A percentile compares a stretch with the other conserved stretches of the same genome.
Evolutionary conservation across 37 sponge, comb jelly and placozoan species (phyloP).

Genomic region (Cliona cf. orientalis): DNA sequence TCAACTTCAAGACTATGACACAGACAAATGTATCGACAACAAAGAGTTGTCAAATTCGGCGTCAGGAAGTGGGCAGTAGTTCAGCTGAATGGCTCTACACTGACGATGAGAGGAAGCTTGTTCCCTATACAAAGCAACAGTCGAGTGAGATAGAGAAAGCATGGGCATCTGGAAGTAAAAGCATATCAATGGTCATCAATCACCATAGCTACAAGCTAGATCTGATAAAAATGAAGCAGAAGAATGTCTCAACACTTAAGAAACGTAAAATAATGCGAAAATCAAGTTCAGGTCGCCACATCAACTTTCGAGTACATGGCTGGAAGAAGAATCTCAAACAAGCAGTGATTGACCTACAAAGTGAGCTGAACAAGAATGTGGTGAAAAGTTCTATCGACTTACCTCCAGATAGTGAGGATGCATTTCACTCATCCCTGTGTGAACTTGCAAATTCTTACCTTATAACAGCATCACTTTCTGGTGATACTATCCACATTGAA

Average conservation of each 20-base stretch:
- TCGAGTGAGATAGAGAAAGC: background rate
- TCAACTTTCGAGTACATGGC: background rate
- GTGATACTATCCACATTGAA: background rate
- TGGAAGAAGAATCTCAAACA: background rate
- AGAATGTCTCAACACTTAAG: background rate
- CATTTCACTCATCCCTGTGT: background rate
- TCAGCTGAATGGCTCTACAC: slow-evolving; percentile 35
- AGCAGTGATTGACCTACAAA: background rate
- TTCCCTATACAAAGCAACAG: slow-evolving; percentile 20
- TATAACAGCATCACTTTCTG: background rate
- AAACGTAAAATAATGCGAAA: background rate
- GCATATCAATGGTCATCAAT: background rate
- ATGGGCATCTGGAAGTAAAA: background rate
- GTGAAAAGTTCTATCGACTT: background rate
- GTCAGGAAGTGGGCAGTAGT: background rate
- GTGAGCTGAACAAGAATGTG: background rate
- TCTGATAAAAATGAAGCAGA: background rate
- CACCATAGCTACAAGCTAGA: background rate
- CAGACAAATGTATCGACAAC: background rate
- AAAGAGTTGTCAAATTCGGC: background rate
- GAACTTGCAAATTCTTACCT: background rate
- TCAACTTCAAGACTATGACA: slow-evolving; percentile 1
- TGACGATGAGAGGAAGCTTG: slow-evolving; percentile 21
- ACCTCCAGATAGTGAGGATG: background rate
- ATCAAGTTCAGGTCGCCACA: background rate